A percentile compares a stretch with the other conserved stretches of the same genome.
phyloP scores from a whole-genome alignment of 1,140 invertebrate genomes.

The Drosophila teissieri region DNA sequence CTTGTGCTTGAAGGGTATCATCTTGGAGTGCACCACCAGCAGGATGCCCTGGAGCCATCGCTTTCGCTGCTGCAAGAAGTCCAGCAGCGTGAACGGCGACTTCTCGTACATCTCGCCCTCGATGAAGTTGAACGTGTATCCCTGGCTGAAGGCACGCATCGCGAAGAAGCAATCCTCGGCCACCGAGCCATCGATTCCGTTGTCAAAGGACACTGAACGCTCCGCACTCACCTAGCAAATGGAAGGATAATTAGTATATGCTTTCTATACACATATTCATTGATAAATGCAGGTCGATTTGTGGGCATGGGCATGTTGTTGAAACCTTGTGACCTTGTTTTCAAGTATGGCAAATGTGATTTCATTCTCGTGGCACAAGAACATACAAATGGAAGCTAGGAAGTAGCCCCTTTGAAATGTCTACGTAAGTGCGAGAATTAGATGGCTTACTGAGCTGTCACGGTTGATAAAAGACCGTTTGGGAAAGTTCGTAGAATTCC shows the following conservation, averaged over 20 bases:
- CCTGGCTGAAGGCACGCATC: slow-evolving; percentile 94
- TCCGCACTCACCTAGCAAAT: slow-evolving; percentile 92
- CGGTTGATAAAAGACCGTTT: not conserved
- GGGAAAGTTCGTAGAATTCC: not conserved
- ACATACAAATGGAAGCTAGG: too few relatives aligned
- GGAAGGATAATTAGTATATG: not conserved
- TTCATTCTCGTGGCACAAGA: too few relatives aligned
- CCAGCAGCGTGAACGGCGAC: slow-evolving; percentile 96
- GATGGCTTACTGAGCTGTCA: slow-evolving; percentile 1
- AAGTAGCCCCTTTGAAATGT: not conserved
- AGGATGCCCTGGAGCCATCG: slow-evolving; percentile 98
- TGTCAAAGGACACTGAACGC: slow-evolving; percentile 96
- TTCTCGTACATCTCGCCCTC: slow-evolving; percentile 99
- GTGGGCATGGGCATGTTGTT: not conserved
- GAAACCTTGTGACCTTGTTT: too few relatives aligned
- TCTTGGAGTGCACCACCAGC: slow-evolving; percentile 95
- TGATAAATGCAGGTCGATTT: not conserved
- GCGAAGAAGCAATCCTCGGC: slow-evolving; percentile 99
- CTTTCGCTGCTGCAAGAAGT: slow-evolving; percentile 98
- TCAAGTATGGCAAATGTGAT: too few relatives aligned
- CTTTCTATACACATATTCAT: not conserved
- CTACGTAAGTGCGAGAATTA: not conserved
- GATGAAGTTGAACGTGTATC: slow-evolving; percentile 95
- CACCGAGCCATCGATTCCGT: slow-evolving; percentile 97
- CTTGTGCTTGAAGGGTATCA: slow-evolving; percentile 93